Evolutionary conservation across 2,888 invertebrate genomes (phyloP).

Genomic region (Phyllotreta cruciferae): DNA sequence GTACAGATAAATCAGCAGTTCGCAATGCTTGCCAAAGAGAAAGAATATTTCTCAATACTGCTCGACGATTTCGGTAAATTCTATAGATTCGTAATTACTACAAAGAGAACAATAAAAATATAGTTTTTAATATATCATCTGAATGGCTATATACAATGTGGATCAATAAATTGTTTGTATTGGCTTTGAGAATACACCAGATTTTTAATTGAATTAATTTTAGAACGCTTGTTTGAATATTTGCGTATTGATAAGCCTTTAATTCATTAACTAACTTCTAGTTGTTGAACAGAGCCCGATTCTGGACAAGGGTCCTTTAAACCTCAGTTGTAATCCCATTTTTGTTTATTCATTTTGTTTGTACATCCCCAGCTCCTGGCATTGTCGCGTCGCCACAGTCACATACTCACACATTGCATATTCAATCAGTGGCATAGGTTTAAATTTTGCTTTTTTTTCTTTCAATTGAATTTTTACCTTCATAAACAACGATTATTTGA

Average conservation of each 20-base stretch:
- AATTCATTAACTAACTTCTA: neutral
- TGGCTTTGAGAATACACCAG: too few species aligned
- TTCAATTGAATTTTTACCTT: too few species aligned
- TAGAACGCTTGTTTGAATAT: neutral
- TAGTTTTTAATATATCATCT: neutral
- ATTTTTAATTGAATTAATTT: neutral
- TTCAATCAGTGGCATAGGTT: slow-evolving; percentile 19
- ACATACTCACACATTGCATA: slow-evolving; percentile 19
- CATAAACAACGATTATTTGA: too few species aligned
- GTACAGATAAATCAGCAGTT: neutral
- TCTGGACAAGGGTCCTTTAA: slow-evolving; percentile 49
- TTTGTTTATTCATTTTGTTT: slow-evolving; percentile 58
- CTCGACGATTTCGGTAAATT: slow-evolving; percentile 1
- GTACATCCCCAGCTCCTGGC: slow-evolving; percentile 47
- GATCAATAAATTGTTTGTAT: too few species aligned
- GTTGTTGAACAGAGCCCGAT: slow-evolving; percentile 13
- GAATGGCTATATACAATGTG: too few species aligned
- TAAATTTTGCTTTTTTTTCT: slow-evolving; percentile 22
- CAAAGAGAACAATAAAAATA: neutral
- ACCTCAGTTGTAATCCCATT: slow-evolving; percentile 55
- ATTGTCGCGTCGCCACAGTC: slow-evolving; percentile 31
- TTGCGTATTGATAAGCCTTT: neutral
- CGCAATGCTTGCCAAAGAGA: slow-evolving; percentile 9
- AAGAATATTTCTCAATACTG: slow-evolving; percentile 4
- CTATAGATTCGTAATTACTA: neutral